phyloP scores from a whole-genome alignment of 1,140 invertebrate species.

The Brachionus rotundiformis region DNA sequence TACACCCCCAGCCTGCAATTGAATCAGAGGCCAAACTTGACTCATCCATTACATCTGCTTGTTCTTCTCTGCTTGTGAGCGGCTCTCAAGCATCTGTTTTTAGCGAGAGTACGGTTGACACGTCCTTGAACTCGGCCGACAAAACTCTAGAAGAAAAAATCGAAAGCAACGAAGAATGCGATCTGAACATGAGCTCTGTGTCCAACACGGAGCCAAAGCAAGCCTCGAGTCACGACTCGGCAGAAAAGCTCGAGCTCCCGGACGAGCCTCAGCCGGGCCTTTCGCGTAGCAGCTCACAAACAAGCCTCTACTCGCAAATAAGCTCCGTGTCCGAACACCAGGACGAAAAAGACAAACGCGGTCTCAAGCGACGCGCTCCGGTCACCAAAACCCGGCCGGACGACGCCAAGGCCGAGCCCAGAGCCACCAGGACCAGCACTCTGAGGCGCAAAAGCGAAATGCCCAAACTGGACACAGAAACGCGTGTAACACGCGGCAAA shows the following conservation, averaged over 20 bases:
- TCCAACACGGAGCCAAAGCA: background rate
- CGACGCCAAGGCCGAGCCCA: background rate
- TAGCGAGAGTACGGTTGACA: background rate
- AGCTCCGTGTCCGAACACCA: background rate
- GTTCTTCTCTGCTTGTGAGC: too few relatives aligned
- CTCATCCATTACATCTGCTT: too few relatives aligned
- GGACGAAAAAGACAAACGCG: slow-evolving; percentile 14
- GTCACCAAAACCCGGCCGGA: background rate
- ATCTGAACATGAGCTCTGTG: background rate
- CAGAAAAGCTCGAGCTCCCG: background rate
- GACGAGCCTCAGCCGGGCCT: background rate
- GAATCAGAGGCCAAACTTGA: too few relatives aligned
- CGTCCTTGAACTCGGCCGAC: background rate
- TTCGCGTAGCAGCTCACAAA: background rate
- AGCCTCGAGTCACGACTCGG: background rate
- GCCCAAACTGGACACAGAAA: background rate
- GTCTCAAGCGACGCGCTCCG: background rate
- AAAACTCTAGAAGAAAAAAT: background rate
- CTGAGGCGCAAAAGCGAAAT: background rate
- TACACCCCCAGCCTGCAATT: too few relatives aligned
- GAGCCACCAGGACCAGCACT: background rate
- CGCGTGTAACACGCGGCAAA: background rate
- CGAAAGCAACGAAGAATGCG: background rate
- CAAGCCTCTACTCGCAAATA: background rate
- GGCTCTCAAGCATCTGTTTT: background rate